Conservation (phyloP, 1,140 invertebrate species). For the Meloidogyne hapla region DNA sequence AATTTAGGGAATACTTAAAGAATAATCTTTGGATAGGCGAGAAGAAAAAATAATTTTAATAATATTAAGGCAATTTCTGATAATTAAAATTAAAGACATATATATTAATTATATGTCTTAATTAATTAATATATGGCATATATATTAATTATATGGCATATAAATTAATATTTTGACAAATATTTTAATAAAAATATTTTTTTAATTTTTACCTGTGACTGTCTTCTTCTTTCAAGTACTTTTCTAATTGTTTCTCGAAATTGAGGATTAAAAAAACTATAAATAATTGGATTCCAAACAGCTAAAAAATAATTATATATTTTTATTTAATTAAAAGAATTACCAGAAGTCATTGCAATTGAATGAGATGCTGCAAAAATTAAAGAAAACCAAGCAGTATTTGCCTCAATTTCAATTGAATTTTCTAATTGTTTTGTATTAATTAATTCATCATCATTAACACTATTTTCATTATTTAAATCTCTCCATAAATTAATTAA, state of each 20-base stretch:
- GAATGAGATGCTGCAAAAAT: conserved; percentile 68
- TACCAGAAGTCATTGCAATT: conserved; percentile 68
- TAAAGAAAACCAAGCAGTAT: conserved; percentile 50
- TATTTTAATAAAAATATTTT: background rate
- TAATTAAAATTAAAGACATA: too few relatives aligned
- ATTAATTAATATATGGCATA: too few relatives aligned
- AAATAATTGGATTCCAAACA: conserved; percentile 68
- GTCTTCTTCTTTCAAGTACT: conserved; percentile 18
- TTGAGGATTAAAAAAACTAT: conserved; percentile 66
- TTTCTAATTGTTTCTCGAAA: conserved; percentile 48
- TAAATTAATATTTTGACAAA: too few relatives aligned
- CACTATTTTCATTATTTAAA: conserved; percentile 39
- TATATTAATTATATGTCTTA: too few relatives aligned
- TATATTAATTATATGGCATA: too few relatives aligned
- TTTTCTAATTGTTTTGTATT: conserved; percentile 6
- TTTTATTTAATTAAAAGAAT: background rate
- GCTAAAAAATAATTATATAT: conserved; percentile 46
- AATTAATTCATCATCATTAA: background rate
- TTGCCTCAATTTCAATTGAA: background rate
- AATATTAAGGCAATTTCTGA: too few relatives aligned
- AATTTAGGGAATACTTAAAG: too few relatives aligned
- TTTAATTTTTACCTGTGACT: conserved; percentile 18
- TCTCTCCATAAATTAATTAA: conserved; percentile 66
- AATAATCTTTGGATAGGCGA: too few relatives aligned
- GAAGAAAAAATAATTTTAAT: too few relatives aligned